These are phyloP conservation scores for Palaemon carinicauda DNA, from an alignment of 1,140 invertebrate genomes.

Conservation along the genomic window DNA sequence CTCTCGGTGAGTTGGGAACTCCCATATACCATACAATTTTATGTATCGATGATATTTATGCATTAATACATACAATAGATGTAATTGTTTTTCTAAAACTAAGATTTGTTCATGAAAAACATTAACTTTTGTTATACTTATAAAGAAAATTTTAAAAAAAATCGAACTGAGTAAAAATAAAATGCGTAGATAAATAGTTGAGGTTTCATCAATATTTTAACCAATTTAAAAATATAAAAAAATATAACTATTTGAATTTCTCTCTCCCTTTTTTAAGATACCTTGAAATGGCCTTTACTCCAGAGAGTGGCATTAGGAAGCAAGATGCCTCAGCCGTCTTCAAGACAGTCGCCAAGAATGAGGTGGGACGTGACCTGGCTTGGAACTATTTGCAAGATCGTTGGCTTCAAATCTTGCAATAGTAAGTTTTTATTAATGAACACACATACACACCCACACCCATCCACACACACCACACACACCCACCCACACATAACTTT, in stretches of 20 bases:
- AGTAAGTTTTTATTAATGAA: background rate
- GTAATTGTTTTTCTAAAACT: too few relatives aligned
- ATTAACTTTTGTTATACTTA: background rate
- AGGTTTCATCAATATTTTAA: background rate
- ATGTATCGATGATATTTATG: background rate
- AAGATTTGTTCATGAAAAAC: too few relatives aligned
- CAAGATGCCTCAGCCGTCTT: slow-evolving; percentile 76
- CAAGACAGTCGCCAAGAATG: slow-evolving; percentile 70
- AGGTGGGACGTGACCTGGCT: slow-evolving; percentile 69
- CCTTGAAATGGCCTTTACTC: slow-evolving; percentile 38
- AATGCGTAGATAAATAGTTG: background rate
- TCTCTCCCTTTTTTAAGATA: background rate
- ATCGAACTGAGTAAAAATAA: too few relatives aligned
- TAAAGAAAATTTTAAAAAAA: too few relatives aligned
- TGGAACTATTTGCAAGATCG: slow-evolving; percentile 72
- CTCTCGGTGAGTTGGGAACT: too few relatives aligned
- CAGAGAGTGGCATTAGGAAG: slow-evolving; percentile 68
- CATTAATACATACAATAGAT: too few relatives aligned
- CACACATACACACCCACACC: too few relatives aligned
- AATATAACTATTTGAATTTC: background rate
- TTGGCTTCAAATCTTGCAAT: background rate
- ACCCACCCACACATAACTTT: too few relatives aligned
- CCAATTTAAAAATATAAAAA: background rate
- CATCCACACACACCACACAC: too few relatives aligned
- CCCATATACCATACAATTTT: background rate